Conservation (phyloP, 2,888 invertebrate species). For the Andricus quercusramuli region DNA sequence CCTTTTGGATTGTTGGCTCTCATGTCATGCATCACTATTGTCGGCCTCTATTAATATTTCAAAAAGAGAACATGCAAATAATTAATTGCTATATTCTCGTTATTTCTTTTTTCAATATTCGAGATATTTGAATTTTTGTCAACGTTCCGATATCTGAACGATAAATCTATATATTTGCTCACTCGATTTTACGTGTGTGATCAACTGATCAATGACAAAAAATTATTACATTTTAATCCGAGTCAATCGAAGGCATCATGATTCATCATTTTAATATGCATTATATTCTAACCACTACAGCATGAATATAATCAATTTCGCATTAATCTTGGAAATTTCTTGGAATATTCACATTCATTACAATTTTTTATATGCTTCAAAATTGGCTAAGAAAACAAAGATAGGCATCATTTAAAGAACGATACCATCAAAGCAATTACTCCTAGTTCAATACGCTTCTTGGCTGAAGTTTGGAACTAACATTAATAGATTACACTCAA, state of each 20-base stretch:
- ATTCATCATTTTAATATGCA: background rate
- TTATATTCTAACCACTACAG: no score
- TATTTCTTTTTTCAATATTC: slow-evolving; percentile 35
- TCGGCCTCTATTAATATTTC: slow-evolving; percentile 45
- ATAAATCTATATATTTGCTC: slow-evolving; percentile 23
- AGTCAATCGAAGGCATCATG: background rate
- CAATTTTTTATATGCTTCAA: no score
- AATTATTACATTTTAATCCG: background rate
- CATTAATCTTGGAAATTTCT: no score
- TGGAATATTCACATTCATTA: no score
- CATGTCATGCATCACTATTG: slow-evolving; percentile 41
- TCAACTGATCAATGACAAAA: background rate
- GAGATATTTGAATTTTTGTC: slow-evolving; percentile 30
- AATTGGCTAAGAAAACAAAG: no score
- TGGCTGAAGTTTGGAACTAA: no score
- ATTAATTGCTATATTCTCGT: slow-evolving; percentile 10
- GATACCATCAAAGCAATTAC: no score
- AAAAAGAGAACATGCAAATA: slow-evolving; percentile 30
- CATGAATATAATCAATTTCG: no score
- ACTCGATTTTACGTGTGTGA: background rate
- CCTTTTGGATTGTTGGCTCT: slow-evolving; percentile 40
- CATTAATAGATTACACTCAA: no score
- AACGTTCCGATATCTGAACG: background rate
- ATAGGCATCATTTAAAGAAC: no score
- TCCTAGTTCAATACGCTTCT: no score